phyloP scores from a whole-genome alignment of 2,888 invertebrate species.

The Steinernema carpocapsae region DNA sequence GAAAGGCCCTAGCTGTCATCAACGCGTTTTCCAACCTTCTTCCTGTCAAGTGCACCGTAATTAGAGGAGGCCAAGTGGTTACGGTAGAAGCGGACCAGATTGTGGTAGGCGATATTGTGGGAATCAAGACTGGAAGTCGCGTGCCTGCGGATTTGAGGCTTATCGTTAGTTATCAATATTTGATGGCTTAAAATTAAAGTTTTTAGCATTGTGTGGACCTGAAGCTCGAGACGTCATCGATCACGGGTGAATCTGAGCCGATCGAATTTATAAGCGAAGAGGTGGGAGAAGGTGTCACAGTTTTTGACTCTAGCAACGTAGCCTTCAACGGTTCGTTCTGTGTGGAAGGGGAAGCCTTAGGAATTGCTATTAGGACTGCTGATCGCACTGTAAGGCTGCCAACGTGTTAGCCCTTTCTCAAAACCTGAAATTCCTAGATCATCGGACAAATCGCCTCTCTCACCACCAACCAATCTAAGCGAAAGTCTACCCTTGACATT shows the following conservation, averaged over 20 bases:
- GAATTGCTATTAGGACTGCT: slow-evolving; percentile 56
- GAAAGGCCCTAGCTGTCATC: slow-evolving; percentile 49
- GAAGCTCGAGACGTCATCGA: slow-evolving; percentile 59
- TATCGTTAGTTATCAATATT: slow-evolving; percentile 41
- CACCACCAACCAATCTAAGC: slow-evolving; percentile 52
- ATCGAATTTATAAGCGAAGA: slow-evolving; percentile 36
- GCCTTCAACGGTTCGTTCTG: slow-evolving; percentile 49
- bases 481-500: slow-evolving; percentile 49
- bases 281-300: slow-evolving; percentile 37
- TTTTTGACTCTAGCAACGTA: slow-evolving; percentile 53
- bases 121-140: slow-evolving; percentile 53
- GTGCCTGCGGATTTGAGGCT: slow-evolving; percentile 59
- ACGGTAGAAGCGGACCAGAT: slow-evolving; percentile 54
- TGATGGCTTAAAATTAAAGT: background rate
- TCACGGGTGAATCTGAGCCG: slow-evolving; percentile 38
- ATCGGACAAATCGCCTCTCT: slow-evolving; percentile 61
- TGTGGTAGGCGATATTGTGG: slow-evolving; percentile 60
- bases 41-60: slow-evolving; percentile 14
- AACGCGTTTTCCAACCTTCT: background rate
- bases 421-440: slow-evolving; percentile 37
- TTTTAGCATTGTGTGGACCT: slow-evolving; percentile 51
- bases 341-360: slow-evolving; percentile 62
- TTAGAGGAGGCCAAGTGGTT: slow-evolving; percentile 41
- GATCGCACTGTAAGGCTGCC: slow-evolving; percentile 44
- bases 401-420: background rate